Conservation (phyloP, 2,888 invertebrate genomes). For the Coenonympha glycerion region DNA sequence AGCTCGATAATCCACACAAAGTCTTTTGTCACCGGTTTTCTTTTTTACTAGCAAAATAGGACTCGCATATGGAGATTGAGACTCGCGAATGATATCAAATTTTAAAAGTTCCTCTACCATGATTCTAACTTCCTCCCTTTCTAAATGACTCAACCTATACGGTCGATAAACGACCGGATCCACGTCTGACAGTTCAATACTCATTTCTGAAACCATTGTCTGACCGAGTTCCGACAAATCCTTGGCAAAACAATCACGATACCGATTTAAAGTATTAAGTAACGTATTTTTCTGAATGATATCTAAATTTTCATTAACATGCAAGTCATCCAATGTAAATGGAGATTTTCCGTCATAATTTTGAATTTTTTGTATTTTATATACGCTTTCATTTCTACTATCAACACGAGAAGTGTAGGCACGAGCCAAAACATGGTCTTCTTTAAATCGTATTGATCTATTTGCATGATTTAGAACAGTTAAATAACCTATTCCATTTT, state of each 20-base stretch:
- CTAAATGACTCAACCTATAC: slow-evolving; percentile 20
- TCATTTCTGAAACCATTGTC: slow-evolving; percentile 25
- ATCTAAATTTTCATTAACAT: too few species aligned
- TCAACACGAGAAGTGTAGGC: too few species aligned
- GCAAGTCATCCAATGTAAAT: too few species aligned
- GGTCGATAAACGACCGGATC: slow-evolving; percentile 29
- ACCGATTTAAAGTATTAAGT: too few species aligned
- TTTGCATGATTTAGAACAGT: too few species aligned
- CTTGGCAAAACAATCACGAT: slow-evolving; percentile 30
- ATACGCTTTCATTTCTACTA: too few species aligned
- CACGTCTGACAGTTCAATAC: slow-evolving; percentile 23
- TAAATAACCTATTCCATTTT: too few species aligned
- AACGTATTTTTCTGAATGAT: too few species aligned
- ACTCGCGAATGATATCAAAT: slow-evolving; percentile 22
- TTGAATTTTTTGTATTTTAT: too few species aligned
- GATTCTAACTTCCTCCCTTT: neutral
- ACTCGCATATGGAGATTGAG: slow-evolving; percentile 22
- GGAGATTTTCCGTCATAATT: too few species aligned
- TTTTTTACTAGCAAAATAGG: slow-evolving; percentile 24
- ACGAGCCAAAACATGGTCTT: too few species aligned
- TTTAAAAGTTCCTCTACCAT: slow-evolving; percentile 20
- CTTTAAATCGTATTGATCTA: too few species aligned
- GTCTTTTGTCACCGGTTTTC: slow-evolving; percentile 15
- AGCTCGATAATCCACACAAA: slow-evolving; percentile 24
- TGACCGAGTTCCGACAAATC: slow-evolving; percentile 24